phyloP scores from a whole-genome alignment of 2,797 vertebrate species.

The Hozukius guyotensis region DNA sequence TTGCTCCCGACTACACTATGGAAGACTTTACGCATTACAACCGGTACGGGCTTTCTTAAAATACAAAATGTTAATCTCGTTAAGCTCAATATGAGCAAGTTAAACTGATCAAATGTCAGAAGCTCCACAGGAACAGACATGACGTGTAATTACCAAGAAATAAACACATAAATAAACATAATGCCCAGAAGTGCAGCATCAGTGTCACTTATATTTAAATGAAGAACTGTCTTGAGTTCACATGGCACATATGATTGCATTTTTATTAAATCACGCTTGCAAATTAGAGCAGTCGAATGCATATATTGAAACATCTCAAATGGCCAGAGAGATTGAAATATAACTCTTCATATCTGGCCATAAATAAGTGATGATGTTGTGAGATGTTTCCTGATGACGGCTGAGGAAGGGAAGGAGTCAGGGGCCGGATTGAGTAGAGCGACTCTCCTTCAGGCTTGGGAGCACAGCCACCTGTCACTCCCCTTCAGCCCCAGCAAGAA shows the following conservation, averaged over 20 bases:
- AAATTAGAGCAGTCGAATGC: slow-evolving; percentile 43
- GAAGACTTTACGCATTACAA: slow-evolving; percentile 11
- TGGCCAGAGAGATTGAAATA: slow-evolving; percentile 69
- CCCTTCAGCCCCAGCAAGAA: slow-evolving; percentile 77
- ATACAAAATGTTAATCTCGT: slow-evolving; percentile 20
- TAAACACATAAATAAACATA: slow-evolving; percentile 63
- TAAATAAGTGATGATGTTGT: slow-evolving; percentile 78
- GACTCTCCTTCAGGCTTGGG: slow-evolving; percentile 77
- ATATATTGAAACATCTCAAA: slow-evolving; percentile 50
- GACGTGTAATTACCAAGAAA: slow-evolving; percentile 32
- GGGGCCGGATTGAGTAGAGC: slow-evolving; percentile 68
- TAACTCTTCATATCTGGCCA: slow-evolving; percentile 57
- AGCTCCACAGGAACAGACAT: slow-evolving; percentile 9
- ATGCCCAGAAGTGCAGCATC: slow-evolving; percentile 39
- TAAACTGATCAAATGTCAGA: slow-evolving; percentile 23
- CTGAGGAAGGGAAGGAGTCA: slow-evolving; percentile 44
- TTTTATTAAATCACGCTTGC: slow-evolving; percentile 49
- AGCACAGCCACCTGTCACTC: slow-evolving; percentile 85
- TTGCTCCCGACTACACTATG: slow-evolving; percentile 7
- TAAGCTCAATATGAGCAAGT: slow-evolving; percentile 3
- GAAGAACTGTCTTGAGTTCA: slow-evolving; percentile 34
- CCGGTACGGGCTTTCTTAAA: background rate
- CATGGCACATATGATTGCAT: slow-evolving; percentile 33
- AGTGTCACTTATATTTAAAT: slow-evolving; percentile 34
- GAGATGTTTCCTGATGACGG: slow-evolving; percentile 72